These are phyloP conservation scores for Berghia stephanieae DNA, from an alignment of 1,140 invertebrate genomes.

Conservation along the genomic window DNA sequence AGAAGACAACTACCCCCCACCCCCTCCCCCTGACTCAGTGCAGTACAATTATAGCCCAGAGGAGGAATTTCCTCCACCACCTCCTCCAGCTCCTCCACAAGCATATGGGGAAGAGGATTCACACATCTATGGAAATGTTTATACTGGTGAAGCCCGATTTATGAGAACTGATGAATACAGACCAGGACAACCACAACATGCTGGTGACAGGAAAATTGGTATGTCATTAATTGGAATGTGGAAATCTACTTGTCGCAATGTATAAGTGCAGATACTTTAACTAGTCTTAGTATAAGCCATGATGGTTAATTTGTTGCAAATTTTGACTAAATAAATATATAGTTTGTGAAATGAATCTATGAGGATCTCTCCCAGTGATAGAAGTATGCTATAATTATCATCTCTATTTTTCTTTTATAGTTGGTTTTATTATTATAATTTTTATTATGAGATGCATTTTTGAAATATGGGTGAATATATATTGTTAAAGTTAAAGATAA, in stretches of 20 bases:
- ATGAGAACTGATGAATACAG: slow-evolving; percentile 36
- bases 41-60: slow-evolving; percentile 31
- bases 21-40: slow-evolving; percentile 37
- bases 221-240: not conserved
- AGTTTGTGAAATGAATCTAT: too few relatives aligned
- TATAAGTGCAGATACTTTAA: too few relatives aligned
- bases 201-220: not conserved
- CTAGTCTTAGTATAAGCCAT: too few relatives aligned
- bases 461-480: slow-evolving; percentile 4
- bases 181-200: slow-evolving; percentile 22
- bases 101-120: slow-evolving; percentile 29
- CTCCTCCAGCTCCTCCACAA: slow-evolving; percentile 31
- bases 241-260: not conserved
- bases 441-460: too few relatives aligned
- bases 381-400: too few relatives aligned
- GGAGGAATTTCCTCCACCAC: slow-evolving; percentile 39
- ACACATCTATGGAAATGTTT: slow-evolving; percentile 26
- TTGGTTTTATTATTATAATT: too few relatives aligned
- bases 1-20: slow-evolving; percentile 43
- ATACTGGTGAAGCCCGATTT: slow-evolving; percentile 20
- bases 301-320: too few relatives aligned
- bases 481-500: not conserved
- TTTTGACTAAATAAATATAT: too few relatives aligned
- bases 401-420: too few relatives aligned
- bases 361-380: too few relatives aligned